These are phyloP conservation scores for Larimichthys crocea DNA, from an alignment of 2,113 vertebrate genomes.

Conservation along the genomic window DNA sequence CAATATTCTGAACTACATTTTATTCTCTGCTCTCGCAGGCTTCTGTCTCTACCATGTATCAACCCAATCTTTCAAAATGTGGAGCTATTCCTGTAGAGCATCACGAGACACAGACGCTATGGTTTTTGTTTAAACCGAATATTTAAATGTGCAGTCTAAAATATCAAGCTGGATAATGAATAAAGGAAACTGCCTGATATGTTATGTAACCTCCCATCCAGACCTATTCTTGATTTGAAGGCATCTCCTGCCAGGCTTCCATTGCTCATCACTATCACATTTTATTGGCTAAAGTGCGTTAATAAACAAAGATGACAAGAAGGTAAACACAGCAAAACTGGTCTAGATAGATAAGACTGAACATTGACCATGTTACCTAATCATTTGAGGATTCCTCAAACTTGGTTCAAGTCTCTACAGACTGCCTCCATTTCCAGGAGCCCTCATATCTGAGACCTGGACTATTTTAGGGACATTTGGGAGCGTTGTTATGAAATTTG, in stretches of 20 bases:
- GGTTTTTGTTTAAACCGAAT: neutral
- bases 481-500: conserved; percentile 21
- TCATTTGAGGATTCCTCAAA: neutral
- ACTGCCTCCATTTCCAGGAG: neutral
- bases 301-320: conserved; percentile 8
- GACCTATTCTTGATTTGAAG: neutral
- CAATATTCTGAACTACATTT: too few relatives aligned
- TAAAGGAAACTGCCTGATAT: neutral
- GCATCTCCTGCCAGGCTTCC: neutral
- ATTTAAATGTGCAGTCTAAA: neutral
- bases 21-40: too few relatives aligned
- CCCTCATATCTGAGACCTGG: conserved; percentile 29
- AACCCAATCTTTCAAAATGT: neutral
- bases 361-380: conserved; percentile 29
- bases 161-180: neutral
- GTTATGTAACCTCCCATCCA: conserved; percentile 32
- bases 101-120: too few relatives aligned
- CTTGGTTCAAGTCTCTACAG: neutral
- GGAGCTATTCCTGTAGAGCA: neutral
- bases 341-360: conserved; percentile 32
- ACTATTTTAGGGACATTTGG: conserved; percentile 39
- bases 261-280: neutral
- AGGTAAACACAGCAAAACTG: neutral
- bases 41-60: too few relatives aligned
- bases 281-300: conserved; percentile 1